phyloP scores from a whole-genome alignment of 2,888 invertebrate species.

The Lamellibrachia satsuma region DNA sequence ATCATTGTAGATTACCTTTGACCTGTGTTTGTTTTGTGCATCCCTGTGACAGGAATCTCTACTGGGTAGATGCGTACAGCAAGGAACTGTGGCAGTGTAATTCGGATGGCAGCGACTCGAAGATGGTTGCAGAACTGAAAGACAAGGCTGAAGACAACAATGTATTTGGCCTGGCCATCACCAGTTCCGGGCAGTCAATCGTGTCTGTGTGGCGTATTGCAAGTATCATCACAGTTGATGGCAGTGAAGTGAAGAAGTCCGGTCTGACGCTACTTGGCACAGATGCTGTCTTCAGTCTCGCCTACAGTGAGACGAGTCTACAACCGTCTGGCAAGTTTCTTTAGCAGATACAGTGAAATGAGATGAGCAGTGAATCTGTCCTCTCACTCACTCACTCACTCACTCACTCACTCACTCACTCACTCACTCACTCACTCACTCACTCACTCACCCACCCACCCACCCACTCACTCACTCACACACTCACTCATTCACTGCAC shows the following conservation, averaged over 20 bases:
- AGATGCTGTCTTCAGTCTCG: conserved; percentile 51
- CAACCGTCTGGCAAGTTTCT: conserved; percentile 26
- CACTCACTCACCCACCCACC: too few relatives aligned
- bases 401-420: too few relatives aligned
- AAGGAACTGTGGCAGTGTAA: conserved; percentile 51
- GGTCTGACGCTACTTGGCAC: conserved; percentile 38
- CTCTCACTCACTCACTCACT: too few relatives aligned
- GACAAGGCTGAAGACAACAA: conserved; percentile 44
- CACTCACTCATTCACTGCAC: too few relatives aligned
- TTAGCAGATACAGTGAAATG: neutral
- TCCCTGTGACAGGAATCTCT: conserved; percentile 47
- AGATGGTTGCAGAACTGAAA: conserved; percentile 45
- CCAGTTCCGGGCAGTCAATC: neutral
- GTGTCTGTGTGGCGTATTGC: neutral
- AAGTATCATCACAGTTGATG: neutral
- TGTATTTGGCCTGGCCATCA: conserved; percentile 52
- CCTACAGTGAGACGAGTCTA: conserved; percentile 29
- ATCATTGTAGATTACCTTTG: too few relatives aligned
- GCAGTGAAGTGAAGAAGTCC: neutral
- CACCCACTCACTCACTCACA: too few relatives aligned
- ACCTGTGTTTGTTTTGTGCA: neutral
- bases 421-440: too few relatives aligned
- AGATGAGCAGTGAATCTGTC: neutral
- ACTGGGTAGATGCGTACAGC: conserved; percentile 57
- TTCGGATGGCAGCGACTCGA: conserved; percentile 44